phyloP scores from a whole-genome alignment of 2,113 vertebrate genomes.

The Sapayoa aenigma region DNA sequence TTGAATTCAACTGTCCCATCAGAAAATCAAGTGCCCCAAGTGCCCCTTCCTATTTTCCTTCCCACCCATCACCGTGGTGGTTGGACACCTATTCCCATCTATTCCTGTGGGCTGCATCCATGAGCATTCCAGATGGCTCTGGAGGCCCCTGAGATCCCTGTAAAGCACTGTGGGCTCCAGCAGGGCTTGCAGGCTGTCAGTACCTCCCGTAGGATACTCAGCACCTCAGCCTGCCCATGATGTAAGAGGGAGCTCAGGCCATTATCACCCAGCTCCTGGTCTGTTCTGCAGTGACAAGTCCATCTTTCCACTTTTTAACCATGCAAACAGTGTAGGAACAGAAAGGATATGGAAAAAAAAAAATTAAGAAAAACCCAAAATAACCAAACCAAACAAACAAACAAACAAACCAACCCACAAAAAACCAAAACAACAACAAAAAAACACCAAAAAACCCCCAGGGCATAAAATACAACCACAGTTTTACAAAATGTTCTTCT shows the following conservation, averaged over 20 bases:
- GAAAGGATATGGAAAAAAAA: background rate
- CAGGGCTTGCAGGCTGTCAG: background rate
- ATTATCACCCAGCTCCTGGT: background rate
- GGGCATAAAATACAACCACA: background rate
- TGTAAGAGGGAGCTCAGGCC: background rate
- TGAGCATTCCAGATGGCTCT: background rate
- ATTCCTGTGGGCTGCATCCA: background rate
- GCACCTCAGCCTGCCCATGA: background rate
- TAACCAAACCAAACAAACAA: too few relatives aligned
- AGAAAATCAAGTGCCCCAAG: background rate
- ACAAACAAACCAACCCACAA: too few relatives aligned
- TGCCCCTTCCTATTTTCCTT: background rate
- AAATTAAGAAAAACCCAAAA: background rate
- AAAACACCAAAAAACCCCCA: too few relatives aligned
- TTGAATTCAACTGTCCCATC: too few relatives aligned
- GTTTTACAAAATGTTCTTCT: background rate
- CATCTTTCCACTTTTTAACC: background rate
- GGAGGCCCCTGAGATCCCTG: background rate
- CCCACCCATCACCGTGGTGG: accelerated
- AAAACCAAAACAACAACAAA: too few relatives aligned
- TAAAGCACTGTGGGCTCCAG: background rate
- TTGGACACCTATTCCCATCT: background rate
- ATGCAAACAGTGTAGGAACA: background rate
- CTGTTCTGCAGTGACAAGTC: background rate
- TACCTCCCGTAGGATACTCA: background rate